A percentile compares a stretch with the other conserved stretches of the same genome.
Evolutionary conservation across 2,797 vertebrate species (phyloP).

Genomic region (Cacajao melanocephalus): DNA sequence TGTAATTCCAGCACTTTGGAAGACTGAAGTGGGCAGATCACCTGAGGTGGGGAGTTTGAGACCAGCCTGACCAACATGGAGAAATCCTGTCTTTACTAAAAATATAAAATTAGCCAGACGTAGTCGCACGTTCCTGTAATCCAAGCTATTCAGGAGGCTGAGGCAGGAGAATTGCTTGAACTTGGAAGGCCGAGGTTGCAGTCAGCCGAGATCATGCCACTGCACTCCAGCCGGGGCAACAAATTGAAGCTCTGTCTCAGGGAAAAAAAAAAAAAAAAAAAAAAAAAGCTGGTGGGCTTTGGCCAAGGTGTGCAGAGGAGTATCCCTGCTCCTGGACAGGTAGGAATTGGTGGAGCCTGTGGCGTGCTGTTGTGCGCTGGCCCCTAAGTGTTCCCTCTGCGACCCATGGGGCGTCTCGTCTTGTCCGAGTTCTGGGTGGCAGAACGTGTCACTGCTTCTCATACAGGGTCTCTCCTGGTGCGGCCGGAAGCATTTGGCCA

Average conservation of each 20-base stretch:
- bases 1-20: neutral
- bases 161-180: neutral
- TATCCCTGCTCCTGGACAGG: neutral
- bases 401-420: neutral
- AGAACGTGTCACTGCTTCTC: neutral
- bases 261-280: no score
- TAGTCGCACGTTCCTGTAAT: accelerated
- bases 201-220: neutral
- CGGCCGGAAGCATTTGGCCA: neutral
- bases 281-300: neutral
- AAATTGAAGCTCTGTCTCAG: neutral
- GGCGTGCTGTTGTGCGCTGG: neutral
- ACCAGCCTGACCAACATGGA: neutral
- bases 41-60: neutral
- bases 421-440: neutral
- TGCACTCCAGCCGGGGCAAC: neutral
- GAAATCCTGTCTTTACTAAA: neutral
- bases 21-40: neutral
- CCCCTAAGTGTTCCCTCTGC: neutral
- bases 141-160: neutral
- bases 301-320: accelerated
- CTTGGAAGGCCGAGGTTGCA: accelerated
- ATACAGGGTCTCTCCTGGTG: no score
- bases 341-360: neutral
- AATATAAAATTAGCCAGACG: neutral